phyloP scores from a whole-genome alignment of 2,888 invertebrate species.

The Cephalotes varians region DNA sequence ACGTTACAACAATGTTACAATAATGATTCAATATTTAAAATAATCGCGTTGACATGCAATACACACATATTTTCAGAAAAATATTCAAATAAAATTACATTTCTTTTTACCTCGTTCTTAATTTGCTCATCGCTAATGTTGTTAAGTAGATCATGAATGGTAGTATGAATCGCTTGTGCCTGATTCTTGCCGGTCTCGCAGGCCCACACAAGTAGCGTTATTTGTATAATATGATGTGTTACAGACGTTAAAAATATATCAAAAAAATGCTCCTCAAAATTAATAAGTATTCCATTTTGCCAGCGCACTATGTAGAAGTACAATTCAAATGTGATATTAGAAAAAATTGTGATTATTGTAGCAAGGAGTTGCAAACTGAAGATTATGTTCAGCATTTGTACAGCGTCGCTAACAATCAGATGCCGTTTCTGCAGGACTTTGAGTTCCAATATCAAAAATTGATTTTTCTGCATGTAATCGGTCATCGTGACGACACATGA shows the following conservation, averaged over 20 bases:
- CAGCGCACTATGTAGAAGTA: not conserved
- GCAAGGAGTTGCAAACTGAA: not conserved
- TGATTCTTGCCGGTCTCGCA: slow-evolving; percentile 7
- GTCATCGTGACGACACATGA: not conserved
- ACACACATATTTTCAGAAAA: no score
- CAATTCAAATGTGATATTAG: not conserved
- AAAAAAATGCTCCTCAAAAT: not conserved
- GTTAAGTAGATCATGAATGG: not conserved
- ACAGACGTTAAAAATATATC: not conserved
- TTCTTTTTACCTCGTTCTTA: not conserved
- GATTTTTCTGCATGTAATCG: not conserved
- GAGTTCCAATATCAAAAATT: not conserved
- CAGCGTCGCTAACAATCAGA: not conserved
- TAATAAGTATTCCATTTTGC: not conserved
- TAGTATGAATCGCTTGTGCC: not conserved
- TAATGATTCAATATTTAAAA: no score
- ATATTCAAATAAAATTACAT: not conserved
- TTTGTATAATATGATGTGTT: not conserved
- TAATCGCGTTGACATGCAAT: not conserved
- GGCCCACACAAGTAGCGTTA: not conserved
- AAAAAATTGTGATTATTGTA: not conserved
- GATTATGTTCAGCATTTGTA: not conserved
- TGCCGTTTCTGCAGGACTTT: not conserved
- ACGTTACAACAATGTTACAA: no score
- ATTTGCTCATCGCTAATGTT: not conserved